Conservation (phyloP, 2,113 vertebrate genomes). For the Ploceus nigricollis region DNA sequence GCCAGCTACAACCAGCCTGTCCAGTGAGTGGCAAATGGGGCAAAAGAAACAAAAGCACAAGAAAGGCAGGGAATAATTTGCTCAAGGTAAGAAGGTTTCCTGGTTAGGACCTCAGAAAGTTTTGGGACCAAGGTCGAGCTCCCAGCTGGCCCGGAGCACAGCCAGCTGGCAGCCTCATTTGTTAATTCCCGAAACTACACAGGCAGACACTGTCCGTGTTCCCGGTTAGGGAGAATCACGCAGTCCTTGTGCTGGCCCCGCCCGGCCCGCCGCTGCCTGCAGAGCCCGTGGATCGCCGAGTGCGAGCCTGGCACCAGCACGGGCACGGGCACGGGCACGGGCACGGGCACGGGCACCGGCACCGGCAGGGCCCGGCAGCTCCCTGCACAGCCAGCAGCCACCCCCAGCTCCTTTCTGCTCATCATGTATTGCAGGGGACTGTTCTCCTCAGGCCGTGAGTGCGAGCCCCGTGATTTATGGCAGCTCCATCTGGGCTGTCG, state of each 20-base stretch:
- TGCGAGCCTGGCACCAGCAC: fast-evolving
- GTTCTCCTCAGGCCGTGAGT: neutral
- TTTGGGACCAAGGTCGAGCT: neutral
- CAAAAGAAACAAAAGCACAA: neutral
- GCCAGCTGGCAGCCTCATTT: neutral
- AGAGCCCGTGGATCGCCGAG: neutral
- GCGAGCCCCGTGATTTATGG: neutral
- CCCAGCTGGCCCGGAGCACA: neutral
- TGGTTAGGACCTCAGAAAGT: neutral
- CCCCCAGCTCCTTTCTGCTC: neutral
- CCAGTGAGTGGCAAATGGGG: fast-evolving
- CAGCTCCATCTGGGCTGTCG: neutral
- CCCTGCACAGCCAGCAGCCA: fast-evolving
- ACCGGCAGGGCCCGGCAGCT: neutral
- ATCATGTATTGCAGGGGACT: neutral
- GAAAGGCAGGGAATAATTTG: neutral
- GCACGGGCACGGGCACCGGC: too few species aligned
- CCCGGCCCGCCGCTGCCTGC: neutral
- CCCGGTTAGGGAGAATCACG: neutral
- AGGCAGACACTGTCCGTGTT: fast-evolving
- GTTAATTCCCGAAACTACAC: neutral
- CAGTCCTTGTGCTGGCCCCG: fast-evolving
- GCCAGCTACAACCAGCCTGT: neutral
- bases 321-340: too few species aligned
- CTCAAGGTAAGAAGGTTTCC: neutral